These are phyloP conservation scores for Lithophane socia DNA, from an alignment of 2,888 invertebrate species.

Conservation along the genomic window DNA sequence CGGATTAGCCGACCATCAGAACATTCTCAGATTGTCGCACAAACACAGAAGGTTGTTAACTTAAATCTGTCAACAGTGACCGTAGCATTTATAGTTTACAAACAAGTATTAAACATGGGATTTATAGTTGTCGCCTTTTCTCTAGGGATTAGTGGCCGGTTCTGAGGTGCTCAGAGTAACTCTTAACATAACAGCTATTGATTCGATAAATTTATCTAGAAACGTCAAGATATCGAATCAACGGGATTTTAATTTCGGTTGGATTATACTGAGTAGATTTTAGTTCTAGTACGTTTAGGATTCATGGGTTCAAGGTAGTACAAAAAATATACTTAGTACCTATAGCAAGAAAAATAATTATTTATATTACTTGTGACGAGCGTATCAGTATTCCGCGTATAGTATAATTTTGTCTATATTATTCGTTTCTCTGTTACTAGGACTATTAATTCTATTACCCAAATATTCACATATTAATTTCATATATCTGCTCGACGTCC, in stretches of 20 bases:
- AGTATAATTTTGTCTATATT: neutral
- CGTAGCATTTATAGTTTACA: conserved; percentile 4
- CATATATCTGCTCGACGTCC: too few relatives aligned
- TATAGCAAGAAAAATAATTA: neutral
- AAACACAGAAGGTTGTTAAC: conserved; percentile 17
- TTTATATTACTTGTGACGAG: neutral
- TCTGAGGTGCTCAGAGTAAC: neutral
- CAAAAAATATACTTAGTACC: neutral
- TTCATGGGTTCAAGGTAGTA: neutral
- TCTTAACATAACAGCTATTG: neutral
- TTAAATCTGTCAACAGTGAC: conserved; percentile 24
- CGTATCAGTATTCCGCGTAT: neutral
- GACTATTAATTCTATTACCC: neutral
- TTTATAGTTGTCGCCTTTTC: conserved; percentile 2
- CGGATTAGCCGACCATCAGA: conserved; percentile 26
- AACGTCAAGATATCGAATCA: neutral
- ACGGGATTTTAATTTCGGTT: neutral
- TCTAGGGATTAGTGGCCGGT: neutral
- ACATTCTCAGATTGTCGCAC: conserved; percentile 11
- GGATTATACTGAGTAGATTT: neutral
- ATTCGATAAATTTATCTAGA: neutral
- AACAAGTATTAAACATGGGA: conserved; percentile 16
- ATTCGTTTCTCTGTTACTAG: neutral
- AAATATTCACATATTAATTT: too few relatives aligned
- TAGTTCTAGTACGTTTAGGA: neutral